Evolutionary conservation across 2,888 invertebrate genomes (phyloP), one percentile per base, ranked within the genome.

Genomic region (Lamellibrachia columna): DNA sequence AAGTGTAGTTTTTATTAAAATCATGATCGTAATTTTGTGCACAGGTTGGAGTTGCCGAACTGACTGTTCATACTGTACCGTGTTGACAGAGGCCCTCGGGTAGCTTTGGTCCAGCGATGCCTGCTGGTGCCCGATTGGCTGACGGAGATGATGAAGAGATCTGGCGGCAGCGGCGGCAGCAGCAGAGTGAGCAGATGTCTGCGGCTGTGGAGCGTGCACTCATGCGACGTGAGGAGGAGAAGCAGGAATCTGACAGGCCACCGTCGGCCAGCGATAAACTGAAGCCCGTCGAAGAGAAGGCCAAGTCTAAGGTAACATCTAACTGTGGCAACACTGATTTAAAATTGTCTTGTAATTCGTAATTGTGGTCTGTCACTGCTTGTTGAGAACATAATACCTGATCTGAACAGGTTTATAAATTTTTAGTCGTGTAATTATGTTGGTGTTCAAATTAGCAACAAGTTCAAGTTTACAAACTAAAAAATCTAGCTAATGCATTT

Each of bases 141-240:
- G 90, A 58, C 9, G 92, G 22, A 53, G 93, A 93, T 7, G 93
- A 93, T 52, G 93, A 93, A 9, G 93, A 93, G 22, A 58, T 91
- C 90, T 92, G 92, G 92, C 55, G 91, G n/a, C 90, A 92, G 91
- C 22, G 90, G n/a, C 92, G 92, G 28, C 75, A 90, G 90, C 92
- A 93, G 93, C 60, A 92, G 92, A 90, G 52, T 75, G 93, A 93
- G 28, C 93, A 93, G 58, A 93, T 93, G 93, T 97, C 95, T 97
- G 97, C 98, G 93, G 98, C 98, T 0, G 98, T 98, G 28, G 98
- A 98, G 94, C 97, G 98, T 55, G 98, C 98, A 0, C 98, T 96
- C 60, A 90, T 92, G 95, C 97, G 98, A 55, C 98, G 98, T 95
- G 98, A 98, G 95, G 98, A 98, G 95, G 98, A 98, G 95, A 98